Conservation (phyloP, 2,797 vertebrate genomes). For the Oryzias sinensis region DNA sequence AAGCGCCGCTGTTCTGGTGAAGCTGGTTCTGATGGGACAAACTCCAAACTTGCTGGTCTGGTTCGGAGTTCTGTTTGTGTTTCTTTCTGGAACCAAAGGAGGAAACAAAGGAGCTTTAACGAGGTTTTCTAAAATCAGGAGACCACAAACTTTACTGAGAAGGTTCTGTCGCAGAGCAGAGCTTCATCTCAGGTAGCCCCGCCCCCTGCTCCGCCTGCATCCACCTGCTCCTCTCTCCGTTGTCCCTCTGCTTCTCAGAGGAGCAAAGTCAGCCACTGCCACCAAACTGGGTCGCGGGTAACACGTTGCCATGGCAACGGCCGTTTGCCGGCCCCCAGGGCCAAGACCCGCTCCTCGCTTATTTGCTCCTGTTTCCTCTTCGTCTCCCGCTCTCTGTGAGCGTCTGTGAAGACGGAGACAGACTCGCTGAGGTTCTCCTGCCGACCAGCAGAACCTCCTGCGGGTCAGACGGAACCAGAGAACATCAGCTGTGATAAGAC, state of each 20-base stretch:
- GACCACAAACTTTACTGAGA: too few relatives aligned
- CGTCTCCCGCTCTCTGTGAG: conserved; percentile 12
- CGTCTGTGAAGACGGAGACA: not conserved
- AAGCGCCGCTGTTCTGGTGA: too few relatives aligned
- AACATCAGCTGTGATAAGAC: too few relatives aligned
- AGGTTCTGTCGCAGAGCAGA: too few relatives aligned
- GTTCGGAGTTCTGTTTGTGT: not conserved
- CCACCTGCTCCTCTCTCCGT: conserved; percentile 2
- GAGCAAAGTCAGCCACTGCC: conserved; percentile 22
- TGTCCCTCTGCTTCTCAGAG: conserved; percentile 28
- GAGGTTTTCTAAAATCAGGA: too few relatives aligned
- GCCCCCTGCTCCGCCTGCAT: conserved; percentile 8
- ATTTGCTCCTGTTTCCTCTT: conserved; percentile 31
- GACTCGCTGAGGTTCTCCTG: too few relatives aligned
- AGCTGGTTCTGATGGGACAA: not conserved
- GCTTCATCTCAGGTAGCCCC: not conserved
- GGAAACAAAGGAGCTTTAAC: too few relatives aligned
- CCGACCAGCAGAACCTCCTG: too few relatives aligned
- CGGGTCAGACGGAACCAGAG: too few relatives aligned
- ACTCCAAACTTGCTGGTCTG: not conserved
- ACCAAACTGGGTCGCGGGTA: conserved; percentile 90
- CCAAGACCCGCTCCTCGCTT: conserved; percentile 78
- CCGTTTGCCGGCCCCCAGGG: conserved; percentile 81
- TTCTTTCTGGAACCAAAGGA: not conserved
- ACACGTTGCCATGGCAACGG: conserved; percentile 90